Evolutionary conservation across 2,113 vertebrate genomes (phyloP).

Genomic region (Verasper variegatus): DNA sequence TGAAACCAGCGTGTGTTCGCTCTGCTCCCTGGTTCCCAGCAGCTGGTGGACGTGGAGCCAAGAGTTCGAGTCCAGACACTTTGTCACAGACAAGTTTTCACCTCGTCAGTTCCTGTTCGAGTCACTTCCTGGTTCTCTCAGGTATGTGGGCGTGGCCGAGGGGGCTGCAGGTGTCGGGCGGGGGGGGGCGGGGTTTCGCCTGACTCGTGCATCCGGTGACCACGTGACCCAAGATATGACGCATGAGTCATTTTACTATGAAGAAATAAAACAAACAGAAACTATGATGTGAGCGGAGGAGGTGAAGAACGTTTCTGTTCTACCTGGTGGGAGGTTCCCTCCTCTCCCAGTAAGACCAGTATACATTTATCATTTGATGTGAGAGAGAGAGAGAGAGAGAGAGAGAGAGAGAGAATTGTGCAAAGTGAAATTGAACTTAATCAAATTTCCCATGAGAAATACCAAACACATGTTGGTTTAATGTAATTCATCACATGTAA

Average conservation of each 20-base stretch:
- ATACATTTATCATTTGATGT: no score
- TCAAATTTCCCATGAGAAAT: no score
- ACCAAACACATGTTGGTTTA: no score
- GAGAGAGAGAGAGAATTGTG: no score
- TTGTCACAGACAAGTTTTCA: background rate
- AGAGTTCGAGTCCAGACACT: background rate
- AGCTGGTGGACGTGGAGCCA: background rate
- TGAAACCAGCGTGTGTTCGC: background rate
- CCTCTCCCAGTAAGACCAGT: no score
- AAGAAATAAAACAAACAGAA: background rate
- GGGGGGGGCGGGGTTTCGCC: background rate
- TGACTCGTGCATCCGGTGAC: slow-evolving; percentile 28
- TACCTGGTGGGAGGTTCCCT: no score
- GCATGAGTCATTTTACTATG: background rate
- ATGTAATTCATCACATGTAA: no score
- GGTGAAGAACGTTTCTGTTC: no score
- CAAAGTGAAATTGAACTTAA: no score
- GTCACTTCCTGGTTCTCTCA: slow-evolving; percentile 78
- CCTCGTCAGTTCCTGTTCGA: background rate
- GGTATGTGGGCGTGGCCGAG: slow-evolving; percentile 80
- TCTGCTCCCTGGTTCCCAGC: no score
- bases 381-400: no score
- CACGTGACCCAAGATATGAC: background rate
- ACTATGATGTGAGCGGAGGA: background rate
- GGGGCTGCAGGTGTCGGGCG: slow-evolving; percentile 64